Conservation (phyloP, 2,113 vertebrate genomes). For the Corapipo altera region DNA sequence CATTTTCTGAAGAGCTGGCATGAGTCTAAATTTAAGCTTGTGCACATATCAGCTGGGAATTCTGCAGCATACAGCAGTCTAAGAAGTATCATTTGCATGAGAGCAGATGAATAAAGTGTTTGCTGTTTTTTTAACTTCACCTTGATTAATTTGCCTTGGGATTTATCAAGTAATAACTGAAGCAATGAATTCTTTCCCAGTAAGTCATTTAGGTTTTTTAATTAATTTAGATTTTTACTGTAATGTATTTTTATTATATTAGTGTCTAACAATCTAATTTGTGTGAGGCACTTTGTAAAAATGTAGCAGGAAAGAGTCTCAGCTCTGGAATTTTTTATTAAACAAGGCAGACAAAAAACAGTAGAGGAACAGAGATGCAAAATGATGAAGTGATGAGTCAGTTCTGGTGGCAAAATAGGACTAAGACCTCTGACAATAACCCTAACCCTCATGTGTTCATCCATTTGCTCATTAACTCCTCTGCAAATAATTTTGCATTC, state of each 20-base stretch:
- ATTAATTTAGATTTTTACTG: slow-evolving; percentile 30
- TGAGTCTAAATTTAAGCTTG: background rate
- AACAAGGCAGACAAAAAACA: background rate
- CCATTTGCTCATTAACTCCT: background rate
- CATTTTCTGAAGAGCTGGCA: background rate
- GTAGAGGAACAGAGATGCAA: background rate
- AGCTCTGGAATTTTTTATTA: background rate
- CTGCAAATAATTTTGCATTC: background rate
- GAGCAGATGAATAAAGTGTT: slow-evolving; percentile 14
- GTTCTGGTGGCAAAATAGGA: background rate
- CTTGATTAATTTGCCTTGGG: slow-evolving; percentile 54
- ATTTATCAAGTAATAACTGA: slow-evolving; percentile 53
- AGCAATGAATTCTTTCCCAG: slow-evolving; percentile 15
- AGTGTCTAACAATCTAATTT: slow-evolving; percentile 42
- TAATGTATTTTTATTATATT: slow-evolving; percentile 46
- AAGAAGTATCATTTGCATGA: slow-evolving; percentile 15
- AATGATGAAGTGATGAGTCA: background rate
- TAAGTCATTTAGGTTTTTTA: slow-evolving; percentile 36
- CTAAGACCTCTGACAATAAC: background rate
- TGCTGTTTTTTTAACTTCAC: background rate
- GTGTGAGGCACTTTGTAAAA: background rate
- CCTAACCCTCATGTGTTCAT: background rate
- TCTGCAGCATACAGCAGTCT: background rate
- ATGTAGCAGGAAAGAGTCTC: background rate
- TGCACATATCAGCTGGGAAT: background rate